These are phyloP conservation scores for Aramus guarauna DNA, from an alignment of 2,113 vertebrate species.

Conservation along the genomic window DNA sequence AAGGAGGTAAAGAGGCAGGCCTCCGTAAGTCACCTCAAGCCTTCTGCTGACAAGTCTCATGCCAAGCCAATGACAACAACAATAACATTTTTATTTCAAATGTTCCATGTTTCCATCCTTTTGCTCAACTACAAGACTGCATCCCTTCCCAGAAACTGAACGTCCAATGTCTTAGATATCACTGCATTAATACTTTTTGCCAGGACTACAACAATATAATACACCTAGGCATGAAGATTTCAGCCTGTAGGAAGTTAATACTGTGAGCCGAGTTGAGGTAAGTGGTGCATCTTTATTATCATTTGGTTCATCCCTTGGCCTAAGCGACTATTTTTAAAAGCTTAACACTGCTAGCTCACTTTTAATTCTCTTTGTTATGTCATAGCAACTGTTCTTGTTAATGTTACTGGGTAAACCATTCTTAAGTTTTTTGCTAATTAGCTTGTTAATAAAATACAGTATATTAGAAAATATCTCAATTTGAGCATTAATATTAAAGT, in stretches of 20 bases:
- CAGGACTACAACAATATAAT: background rate
- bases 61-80: background rate
- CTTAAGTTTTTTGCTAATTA: background rate
- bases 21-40: background rate
- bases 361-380: background rate
- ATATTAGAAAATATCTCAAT: background rate
- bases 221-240: background rate
- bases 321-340: background rate
- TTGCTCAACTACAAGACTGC: background rate
- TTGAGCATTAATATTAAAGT: background rate
- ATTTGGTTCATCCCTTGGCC: background rate
- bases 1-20: background rate
- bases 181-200: background rate
- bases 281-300: background rate
- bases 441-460: background rate
- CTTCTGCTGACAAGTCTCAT: background rate
- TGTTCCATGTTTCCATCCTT: background rate
- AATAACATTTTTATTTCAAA: background rate
- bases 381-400: background rate
- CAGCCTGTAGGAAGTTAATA: background rate
- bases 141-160: background rate
- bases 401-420: background rate
- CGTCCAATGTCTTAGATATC: background rate
- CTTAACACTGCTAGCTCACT: background rate
- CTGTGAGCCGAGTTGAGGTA: background rate